phyloP scores from a whole-genome alignment of 2,797 vertebrate genomes.

The Cyclopterus lumpus region DNA sequence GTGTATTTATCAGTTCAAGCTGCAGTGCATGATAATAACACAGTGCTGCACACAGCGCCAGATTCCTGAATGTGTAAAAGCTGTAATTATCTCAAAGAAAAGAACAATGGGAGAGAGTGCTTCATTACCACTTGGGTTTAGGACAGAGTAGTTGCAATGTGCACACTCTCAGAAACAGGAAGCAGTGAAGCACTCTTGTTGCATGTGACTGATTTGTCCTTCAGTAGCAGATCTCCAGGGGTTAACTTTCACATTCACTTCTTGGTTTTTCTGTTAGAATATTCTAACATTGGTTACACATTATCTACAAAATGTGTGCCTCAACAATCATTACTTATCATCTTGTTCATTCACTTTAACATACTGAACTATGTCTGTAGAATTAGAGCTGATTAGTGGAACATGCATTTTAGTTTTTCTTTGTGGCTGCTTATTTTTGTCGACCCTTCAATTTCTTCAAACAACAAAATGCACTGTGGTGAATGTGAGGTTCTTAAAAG shows the following conservation, averaged over 20 bases:
- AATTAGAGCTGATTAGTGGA: neutral
- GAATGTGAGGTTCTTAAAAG: neutral
- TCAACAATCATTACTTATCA: slow-evolving; percentile 5
- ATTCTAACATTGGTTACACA: slow-evolving; percentile 17
- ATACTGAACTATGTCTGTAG: neutral
- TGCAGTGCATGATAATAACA: slow-evolving; percentile 66
- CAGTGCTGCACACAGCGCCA: slow-evolving; percentile 47
- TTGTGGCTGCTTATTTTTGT: neutral
- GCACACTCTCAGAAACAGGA: slow-evolving; percentile 15
- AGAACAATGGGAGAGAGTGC: slow-evolving; percentile 66
- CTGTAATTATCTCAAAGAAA: slow-evolving; percentile 75
- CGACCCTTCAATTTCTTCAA: neutral
- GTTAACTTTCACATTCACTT: slow-evolving; percentile 70
- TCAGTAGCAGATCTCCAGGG: slow-evolving; percentile 39
- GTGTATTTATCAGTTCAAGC: slow-evolving; percentile 64
- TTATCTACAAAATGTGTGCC: neutral
- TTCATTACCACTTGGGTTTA: slow-evolving; percentile 68
- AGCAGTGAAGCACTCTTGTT: slow-evolving; percentile 28
- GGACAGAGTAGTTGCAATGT: slow-evolving; percentile 21
- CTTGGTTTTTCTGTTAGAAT: slow-evolving; percentile 37
- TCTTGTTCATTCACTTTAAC: neutral
- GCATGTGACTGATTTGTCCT: slow-evolving; percentile 61
- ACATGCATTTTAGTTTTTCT: neutral
- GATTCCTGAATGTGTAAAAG: slow-evolving; percentile 72
- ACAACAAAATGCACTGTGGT: neutral